phyloP scores from a whole-genome alignment of 2,113 vertebrate species.

The Alectura lathami region DNA sequence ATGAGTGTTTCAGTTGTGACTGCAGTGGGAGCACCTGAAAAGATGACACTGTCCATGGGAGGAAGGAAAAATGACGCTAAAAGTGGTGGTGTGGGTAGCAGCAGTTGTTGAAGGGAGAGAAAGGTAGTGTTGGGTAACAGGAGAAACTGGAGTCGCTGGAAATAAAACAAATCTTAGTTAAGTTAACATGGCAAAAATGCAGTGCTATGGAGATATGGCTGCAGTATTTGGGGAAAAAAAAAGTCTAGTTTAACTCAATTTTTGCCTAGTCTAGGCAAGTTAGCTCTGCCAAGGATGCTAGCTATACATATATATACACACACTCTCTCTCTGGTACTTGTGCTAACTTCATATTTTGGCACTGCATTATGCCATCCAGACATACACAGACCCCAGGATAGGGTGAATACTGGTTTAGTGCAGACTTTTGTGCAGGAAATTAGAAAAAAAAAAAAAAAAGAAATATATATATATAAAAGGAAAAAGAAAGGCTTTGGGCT shows the following conservation, averaged over 20 bases:
- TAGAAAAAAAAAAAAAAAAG: neutral
- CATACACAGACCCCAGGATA: fast-evolving
- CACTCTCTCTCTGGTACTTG: neutral
- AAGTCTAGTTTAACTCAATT: neutral
- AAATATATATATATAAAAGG: no score
- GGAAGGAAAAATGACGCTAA: neutral
- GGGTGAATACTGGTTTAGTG: neutral
- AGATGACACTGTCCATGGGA: fast-evolving
- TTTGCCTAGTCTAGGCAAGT: neutral
- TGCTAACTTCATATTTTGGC: neutral
- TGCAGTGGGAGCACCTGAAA: fast-evolving
- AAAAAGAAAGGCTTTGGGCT: neutral
- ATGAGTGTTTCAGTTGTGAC: neutral
- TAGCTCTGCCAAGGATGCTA: neutral
- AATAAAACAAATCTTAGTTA: neutral
- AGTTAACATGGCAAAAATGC: neutral
- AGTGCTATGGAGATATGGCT: neutral
- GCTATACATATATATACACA: neutral
- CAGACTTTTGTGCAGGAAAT: neutral
- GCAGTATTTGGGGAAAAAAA: neutral
- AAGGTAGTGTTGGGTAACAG: neutral
- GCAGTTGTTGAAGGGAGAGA: neutral
- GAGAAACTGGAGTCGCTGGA: neutral
- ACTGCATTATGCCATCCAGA: neutral
- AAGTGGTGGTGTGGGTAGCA: neutral